These are phyloP conservation scores for Macrotus californicus DNA, from an alignment of 2,113 vertebrate genomes.

Conservation along the genomic window DNA sequence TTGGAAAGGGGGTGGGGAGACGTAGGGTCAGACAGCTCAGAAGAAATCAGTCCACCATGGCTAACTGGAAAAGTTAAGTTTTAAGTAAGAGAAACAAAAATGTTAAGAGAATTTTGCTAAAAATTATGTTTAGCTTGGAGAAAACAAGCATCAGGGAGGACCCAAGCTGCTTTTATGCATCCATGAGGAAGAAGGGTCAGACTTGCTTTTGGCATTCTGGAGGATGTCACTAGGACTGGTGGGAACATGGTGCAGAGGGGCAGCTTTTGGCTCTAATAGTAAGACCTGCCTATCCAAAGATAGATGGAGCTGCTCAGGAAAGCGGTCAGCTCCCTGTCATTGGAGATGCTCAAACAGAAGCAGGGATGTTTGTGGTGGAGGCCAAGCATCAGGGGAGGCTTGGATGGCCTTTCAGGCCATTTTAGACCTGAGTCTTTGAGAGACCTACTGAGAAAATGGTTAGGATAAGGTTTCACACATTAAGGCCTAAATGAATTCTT, in stretches of 20 bases:
- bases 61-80: background rate
- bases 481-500: background rate
- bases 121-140: background rate
- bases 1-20: background rate
- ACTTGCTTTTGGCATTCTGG: background rate
- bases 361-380: background rate
- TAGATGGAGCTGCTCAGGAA: background rate
- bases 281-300: background rate
- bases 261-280: background rate
- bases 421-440: background rate
- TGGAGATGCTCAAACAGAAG: background rate
- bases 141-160: background rate
- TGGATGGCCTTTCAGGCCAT: background rate
- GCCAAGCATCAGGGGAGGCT: background rate
- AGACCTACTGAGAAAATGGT: background rate
- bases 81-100: background rate
- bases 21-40: background rate
- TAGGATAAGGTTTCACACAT: background rate
- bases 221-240: background rate
- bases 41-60: background rate
- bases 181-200: background rate
- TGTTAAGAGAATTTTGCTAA: background rate
- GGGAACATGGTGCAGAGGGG: background rate
- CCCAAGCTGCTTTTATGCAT: background rate
- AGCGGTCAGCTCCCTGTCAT: background rate